Conservation (phyloP, 1,140 invertebrate species). For the Hycleus phaleratus region DNA sequence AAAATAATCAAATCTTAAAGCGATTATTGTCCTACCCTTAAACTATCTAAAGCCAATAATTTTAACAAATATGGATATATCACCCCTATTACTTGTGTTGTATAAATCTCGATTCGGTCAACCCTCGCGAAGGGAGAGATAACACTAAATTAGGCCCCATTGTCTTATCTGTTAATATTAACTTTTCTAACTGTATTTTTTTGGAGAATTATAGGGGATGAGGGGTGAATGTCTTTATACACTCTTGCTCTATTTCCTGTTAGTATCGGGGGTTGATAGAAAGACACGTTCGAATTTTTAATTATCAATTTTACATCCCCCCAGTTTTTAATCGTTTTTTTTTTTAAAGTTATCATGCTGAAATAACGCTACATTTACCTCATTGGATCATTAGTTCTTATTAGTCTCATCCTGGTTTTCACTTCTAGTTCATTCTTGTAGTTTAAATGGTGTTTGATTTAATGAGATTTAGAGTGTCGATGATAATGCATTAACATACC, state of each 20-base stretch:
- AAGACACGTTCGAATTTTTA: too few species aligned
- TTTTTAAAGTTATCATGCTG: too few species aligned
- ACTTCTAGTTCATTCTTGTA: conserved; percentile 1
- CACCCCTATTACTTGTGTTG: not conserved
- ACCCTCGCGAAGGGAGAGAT: conserved; percentile 1
- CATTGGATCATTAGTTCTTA: conserved; percentile 11
- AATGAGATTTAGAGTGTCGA: not conserved
- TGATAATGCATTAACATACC: not conserved
- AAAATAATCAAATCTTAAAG: too few species aligned
- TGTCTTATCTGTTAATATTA: conserved; percentile 9
- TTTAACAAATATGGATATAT: conserved; percentile 5
- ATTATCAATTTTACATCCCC: not conserved
- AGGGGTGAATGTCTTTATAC: not conserved
- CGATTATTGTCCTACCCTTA: not conserved
- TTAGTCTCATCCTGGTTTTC: conserved; percentile 4
- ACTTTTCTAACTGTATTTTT: not conserved
- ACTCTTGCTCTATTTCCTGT: not conserved
- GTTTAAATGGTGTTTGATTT: conserved; percentile 8
- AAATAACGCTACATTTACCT: conserved; percentile 10
- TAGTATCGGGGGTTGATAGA: not conserved
- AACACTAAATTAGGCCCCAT: conserved; percentile 8
- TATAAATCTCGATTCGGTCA: not conserved
- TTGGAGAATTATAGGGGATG: not conserved
- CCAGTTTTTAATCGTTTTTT: not conserved
- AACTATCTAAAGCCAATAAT: conserved; percentile 6